phyloP scores from a whole-genome alignment of 1,140 invertebrate species.

The Micrasema minimum region DNA sequence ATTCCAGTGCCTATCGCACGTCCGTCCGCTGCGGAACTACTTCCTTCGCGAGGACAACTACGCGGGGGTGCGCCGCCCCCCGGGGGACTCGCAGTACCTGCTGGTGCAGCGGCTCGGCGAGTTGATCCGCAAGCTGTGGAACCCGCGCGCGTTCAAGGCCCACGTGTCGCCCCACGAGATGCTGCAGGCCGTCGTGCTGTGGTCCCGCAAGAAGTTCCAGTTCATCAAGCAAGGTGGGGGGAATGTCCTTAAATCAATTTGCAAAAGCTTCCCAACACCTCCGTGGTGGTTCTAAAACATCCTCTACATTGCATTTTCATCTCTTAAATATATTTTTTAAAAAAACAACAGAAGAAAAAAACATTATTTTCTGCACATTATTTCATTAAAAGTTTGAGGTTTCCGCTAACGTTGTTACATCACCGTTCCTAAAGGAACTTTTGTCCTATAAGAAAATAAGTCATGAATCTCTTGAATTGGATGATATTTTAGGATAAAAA shows the following conservation, averaged over 20 bases:
- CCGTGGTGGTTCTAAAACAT: no score
- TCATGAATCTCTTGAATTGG: no score
- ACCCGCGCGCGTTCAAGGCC: constrained; percentile 98
- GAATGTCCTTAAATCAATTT: not conserved
- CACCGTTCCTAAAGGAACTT: no score
- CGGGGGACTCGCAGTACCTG: constrained; percentile 91
- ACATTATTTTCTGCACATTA: no score
- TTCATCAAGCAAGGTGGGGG: constrained; percentile 98
- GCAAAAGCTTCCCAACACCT: not conserved
- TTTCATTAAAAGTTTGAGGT: no score
- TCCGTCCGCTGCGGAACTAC: constrained; percentile 92
- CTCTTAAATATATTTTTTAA: no score
- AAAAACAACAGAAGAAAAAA: no score
- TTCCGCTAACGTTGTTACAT: no score
- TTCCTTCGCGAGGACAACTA: constrained; percentile 96
- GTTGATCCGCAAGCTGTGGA: constrained; percentile 97
- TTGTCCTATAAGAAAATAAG: no score
- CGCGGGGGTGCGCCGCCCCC: constrained; percentile 85
- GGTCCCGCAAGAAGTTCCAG: constrained; percentile 98
- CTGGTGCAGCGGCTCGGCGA: constrained; percentile 97
- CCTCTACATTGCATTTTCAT: no score
- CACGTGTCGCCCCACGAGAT: constrained; percentile 99
- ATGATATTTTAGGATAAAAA: no score
- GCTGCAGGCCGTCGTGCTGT: constrained; percentile 98
- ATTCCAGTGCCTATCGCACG: constrained; percentile 89